Evolutionary conservation across 64 coral and sea anemone species (phyloP).

Genomic region (Cladopsammia gracilis): DNA sequence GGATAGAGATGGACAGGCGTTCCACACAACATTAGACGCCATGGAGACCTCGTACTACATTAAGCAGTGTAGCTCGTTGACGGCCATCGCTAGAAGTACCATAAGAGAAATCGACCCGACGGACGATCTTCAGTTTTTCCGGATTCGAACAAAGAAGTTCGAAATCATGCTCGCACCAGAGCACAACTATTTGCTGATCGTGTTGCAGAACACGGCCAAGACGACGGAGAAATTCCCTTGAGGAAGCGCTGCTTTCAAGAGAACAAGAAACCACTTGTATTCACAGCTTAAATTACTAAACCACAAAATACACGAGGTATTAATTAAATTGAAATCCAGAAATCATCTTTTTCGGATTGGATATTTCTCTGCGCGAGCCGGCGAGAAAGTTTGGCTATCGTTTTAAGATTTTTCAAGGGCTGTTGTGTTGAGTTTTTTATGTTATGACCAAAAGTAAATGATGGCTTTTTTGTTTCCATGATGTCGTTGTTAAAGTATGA

Average conservation of each 20-base stretch:
- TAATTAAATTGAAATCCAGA: not conserved
- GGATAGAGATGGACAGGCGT: conserved; percentile 18
- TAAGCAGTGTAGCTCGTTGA: conserved; percentile 53
- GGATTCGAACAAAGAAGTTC: conserved; percentile 65
- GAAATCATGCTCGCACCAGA: conserved; percentile 78
- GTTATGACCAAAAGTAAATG: not conserved
- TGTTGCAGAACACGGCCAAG: conserved; percentile 67
- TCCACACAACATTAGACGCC: conserved; percentile 65
- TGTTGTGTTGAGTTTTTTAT: not conserved
- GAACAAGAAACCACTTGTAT: not conserved
- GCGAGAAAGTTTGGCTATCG: not conserved
- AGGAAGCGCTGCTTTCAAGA: not conserved
- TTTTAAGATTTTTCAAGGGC: not conserved
- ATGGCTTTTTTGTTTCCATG: not conserved
- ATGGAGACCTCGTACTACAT: conserved; percentile 69
- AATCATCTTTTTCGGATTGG: not conserved
- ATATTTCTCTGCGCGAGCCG: not conserved
- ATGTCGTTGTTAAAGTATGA: not conserved
- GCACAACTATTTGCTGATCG: conserved; percentile 70
- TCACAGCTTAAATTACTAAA: conserved; percentile 6
- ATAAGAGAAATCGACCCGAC: conserved; percentile 73
- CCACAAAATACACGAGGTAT: not conserved
- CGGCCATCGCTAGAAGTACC: conserved; percentile 50
- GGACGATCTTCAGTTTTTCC: conserved; percentile 79
- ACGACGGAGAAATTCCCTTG: not conserved